Percentiles rank a stretch among this genome's conserved stretches.
Evolutionary conservation across 2,113 vertebrate species (phyloP).

Genomic region (Mixornis gularis): DNA sequence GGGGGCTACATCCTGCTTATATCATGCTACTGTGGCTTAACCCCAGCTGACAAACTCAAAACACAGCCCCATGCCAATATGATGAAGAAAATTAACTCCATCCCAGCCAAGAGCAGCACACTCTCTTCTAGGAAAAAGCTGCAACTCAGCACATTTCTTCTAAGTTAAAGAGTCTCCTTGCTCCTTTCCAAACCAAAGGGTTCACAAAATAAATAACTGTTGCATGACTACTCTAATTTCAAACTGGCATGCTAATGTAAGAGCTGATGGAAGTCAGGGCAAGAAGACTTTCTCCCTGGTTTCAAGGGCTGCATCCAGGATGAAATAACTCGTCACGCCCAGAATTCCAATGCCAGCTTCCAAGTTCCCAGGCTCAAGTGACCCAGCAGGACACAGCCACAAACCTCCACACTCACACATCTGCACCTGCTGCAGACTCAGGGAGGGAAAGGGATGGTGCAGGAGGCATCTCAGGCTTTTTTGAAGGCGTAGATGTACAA

Average conservation of each 20-base stretch:
- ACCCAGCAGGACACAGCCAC: background rate
- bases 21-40: background rate
- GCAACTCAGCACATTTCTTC: background rate
- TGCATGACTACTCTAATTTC: background rate
- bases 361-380: background rate
- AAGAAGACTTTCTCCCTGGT: background rate
- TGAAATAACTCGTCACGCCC: background rate
- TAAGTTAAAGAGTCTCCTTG: background rate
- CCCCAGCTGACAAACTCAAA: background rate
- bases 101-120: background rate
- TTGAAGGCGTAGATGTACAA: accelerated
- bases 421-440: background rate
- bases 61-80: background rate
- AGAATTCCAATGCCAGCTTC: background rate
- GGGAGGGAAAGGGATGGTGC: background rate
- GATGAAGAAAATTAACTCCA: background rate
- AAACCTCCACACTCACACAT: background rate
- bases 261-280: background rate
- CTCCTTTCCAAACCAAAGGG: background rate
- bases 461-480: accelerated
- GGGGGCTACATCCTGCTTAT: background rate
- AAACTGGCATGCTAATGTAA: background rate
- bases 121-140: background rate
- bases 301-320: background rate
- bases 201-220: background rate